phyloP scores from a whole-genome alignment of 2,113 vertebrate species.

The Pteropus alecto region DNA sequence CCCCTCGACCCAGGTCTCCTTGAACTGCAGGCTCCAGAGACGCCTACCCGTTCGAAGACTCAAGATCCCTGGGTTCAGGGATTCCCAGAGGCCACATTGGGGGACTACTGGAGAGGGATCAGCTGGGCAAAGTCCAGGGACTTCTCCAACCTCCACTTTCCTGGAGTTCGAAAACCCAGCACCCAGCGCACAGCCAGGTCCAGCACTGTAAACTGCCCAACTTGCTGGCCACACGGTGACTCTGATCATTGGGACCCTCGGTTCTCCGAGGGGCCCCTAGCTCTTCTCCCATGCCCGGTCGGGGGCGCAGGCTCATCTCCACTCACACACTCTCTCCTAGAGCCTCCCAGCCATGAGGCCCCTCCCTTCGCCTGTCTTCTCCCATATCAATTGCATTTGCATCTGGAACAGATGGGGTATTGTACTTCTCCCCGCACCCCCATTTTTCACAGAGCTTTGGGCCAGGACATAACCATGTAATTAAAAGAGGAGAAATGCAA shows the following conservation, averaged over 20 bases:
- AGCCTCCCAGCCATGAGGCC: background rate
- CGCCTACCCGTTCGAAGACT: background rate
- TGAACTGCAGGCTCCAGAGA: background rate
- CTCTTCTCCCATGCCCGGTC: background rate
- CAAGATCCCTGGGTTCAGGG: background rate
- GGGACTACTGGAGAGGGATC: too few species aligned
- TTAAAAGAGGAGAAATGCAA: constrained; percentile 65
- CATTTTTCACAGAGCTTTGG: constrained; percentile 50
- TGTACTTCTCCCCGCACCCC: background rate
- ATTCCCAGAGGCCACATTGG: background rate
- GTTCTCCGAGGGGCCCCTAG: background rate
- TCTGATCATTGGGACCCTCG: background rate
- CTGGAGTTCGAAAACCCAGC: background rate
- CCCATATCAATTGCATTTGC: background rate
- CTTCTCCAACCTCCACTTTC: background rate
- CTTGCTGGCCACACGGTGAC: background rate
- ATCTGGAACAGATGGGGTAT: background rate
- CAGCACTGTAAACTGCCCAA: background rate
- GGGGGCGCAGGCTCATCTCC: background rate
- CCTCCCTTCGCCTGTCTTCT: background rate
- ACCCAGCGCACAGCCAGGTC: fast-evolving
- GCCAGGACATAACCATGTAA: constrained; percentile 52
- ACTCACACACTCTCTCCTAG: background rate
- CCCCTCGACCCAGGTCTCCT: background rate
- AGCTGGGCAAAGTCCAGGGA: background rate